A percentile compares a stretch with the other conserved stretches of the same genome.
phyloP scores from a whole-genome alignment of 1,140 invertebrate species.

The Sesamia nonagrioides region DNA sequence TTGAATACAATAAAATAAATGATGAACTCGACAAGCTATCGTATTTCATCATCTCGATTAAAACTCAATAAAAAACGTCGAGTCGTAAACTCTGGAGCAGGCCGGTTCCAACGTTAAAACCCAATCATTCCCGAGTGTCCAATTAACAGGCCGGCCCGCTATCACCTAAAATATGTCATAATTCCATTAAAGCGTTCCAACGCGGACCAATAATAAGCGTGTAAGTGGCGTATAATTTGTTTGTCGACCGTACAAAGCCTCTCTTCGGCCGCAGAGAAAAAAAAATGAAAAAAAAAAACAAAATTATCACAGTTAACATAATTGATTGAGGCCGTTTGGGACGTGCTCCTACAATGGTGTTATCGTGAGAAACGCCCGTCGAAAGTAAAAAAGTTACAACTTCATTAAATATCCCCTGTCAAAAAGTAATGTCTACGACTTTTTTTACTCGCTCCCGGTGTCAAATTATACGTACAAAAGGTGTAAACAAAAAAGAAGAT shows the following conservation, averaged over 20 bases:
- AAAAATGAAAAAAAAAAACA: conserved; percentile 66
- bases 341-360: conserved; percentile 80
- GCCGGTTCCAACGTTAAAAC: conserved; percentile 36
- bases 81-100: conserved; percentile 36
- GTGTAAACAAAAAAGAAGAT: conserved; percentile 85
- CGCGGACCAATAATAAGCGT: conserved; percentile 68
- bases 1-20: conserved; percentile 12
- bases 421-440: conserved; percentile 84
- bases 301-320: conserved; percentile 86
- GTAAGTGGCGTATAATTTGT: conserved; percentile 80
- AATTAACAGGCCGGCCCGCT: conserved; percentile 32
- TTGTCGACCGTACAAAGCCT: conserved; percentile 75
- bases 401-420: conserved; percentile 87
- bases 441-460: conserved; percentile 83
- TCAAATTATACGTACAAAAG: conserved; percentile 87
- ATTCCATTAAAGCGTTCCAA: conserved; percentile 48
- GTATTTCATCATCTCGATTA: conserved; percentile 41
- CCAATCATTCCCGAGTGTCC: conserved; percentile 19
- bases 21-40: conserved; percentile 8
- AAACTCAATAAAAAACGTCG: conserved; percentile 44
- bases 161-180: conserved; percentile 49
- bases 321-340: conserved; percentile 81
- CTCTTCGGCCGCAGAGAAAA: conserved; percentile 62
- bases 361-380: conserved; percentile 76
- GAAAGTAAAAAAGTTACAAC: conserved; percentile 77